phyloP scores from a whole-genome alignment of 1,140 invertebrate species.

The Diorhabda elongata region DNA sequence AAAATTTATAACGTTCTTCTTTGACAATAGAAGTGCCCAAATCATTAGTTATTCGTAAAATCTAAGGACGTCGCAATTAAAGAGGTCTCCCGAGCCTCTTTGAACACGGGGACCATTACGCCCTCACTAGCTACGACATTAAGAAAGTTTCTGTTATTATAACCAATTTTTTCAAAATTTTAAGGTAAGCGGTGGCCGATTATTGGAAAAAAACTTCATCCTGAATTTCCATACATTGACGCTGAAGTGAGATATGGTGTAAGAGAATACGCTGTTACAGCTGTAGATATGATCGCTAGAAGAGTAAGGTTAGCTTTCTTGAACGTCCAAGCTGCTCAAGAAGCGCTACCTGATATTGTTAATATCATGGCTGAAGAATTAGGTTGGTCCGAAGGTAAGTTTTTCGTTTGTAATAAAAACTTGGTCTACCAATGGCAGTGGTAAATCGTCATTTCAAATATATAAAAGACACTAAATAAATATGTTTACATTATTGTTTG shows the following conservation, averaged over 20 bases:
- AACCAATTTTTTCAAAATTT: background rate
- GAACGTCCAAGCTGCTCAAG: constrained; percentile 94
- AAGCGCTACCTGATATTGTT: constrained; percentile 87
- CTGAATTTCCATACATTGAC: constrained; percentile 98
- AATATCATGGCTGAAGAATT: constrained; percentile 97
- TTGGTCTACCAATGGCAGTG: too few relatives aligned
- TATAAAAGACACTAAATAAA: too few relatives aligned
- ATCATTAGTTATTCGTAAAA: too few relatives aligned
- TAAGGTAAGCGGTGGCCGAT: constrained; percentile 85
- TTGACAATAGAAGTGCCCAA: too few relatives aligned
- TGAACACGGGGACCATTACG: too few relatives aligned
- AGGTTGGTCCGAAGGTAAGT: constrained; percentile 77
- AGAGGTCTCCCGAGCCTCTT: too few relatives aligned
- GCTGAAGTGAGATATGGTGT: constrained; percentile 88
- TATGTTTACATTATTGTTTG: too few relatives aligned
- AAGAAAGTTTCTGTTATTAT: background rate
- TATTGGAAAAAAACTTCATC: constrained; percentile 92
- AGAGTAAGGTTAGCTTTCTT: constrained; percentile 91
- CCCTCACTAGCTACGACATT: background rate
- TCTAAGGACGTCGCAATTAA: too few relatives aligned
- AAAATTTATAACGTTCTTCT: too few relatives aligned
- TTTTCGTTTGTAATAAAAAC: background rate
- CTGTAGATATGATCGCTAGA: constrained; percentile 94
- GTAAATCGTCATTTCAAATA: too few relatives aligned
- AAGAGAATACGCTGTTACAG: constrained; percentile 92